Conservation (phyloP, 1,140 invertebrate genomes). For the Reticulitermes speratus region DNA sequence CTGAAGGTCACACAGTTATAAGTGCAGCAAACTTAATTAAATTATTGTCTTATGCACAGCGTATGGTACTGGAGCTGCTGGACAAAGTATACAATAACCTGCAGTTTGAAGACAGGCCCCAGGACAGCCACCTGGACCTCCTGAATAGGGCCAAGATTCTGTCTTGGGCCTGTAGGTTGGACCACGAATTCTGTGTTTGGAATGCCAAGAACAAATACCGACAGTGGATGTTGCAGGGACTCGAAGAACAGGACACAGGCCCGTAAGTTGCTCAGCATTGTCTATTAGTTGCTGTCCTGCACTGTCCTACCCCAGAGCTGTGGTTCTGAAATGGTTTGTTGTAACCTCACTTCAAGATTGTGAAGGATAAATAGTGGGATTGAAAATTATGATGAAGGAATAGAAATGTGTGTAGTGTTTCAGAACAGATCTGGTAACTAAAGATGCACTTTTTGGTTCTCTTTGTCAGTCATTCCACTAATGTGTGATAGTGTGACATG, state of each 20-base stretch:
- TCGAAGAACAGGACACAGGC: too few relatives aligned
- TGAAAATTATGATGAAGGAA: too few relatives aligned
- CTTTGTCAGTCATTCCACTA: too few relatives aligned
- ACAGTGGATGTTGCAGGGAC: conserved; percentile 38
- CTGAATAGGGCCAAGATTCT: conserved; percentile 44
- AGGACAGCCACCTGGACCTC: conserved; percentile 37
- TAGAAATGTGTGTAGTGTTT: neutral
- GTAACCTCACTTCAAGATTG: too few relatives aligned
- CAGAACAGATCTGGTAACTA: neutral
- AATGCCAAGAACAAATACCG: conserved; percentile 46
- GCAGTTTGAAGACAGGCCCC: conserved; percentile 38
- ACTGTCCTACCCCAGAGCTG: too few relatives aligned
- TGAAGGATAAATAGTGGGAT: too few relatives aligned
- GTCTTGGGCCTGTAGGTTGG: conserved; percentile 49
- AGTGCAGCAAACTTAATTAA: too few relatives aligned
- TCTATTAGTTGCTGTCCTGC: neutral
- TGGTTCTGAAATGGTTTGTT: too few relatives aligned
- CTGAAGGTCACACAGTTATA: too few relatives aligned
- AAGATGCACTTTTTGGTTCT: too few relatives aligned
- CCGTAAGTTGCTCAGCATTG: conserved; percentile 2
- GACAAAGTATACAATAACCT: conserved; percentile 39
- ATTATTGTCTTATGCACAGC: conserved; percentile 31
- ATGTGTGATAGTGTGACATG: too few relatives aligned
- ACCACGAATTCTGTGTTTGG: conserved; percentile 45
- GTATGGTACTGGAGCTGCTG: conserved; percentile 38